Evolutionary conservation across 2,888 invertebrate species (phyloP), one percentile per base, ranked within the genome.

Genomic region (Elegia similella): DNA sequence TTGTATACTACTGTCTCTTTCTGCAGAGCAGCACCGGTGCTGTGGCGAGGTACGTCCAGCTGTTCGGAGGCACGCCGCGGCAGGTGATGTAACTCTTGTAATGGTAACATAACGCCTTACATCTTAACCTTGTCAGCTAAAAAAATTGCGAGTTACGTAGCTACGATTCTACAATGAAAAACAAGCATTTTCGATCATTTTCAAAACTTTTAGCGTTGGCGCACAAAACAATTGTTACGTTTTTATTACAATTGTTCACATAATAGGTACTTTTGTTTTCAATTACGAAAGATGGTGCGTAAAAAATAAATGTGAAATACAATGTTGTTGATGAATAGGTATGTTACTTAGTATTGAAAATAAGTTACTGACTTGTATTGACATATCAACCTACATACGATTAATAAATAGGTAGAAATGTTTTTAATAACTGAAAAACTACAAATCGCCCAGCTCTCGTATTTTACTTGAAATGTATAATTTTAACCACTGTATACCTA

Each of bases 31-130:
- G 69, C 66, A 59, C 61, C 61, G 59, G 60, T 57, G 66, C 67
- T 61, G 58, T 69, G 69, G 73, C 73, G 76, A 75, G 79, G 80
- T 76, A 77, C 82, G 80, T 80, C 84, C 87, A 88, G 88, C 89
- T 89, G 89, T 82, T 56, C 75, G 73, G 75, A 76, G 77, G 80
- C 83, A 82, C 76, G 81, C 76, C 78, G 77, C 72, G 71, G 73
- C 67, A 78, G 78, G 77, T 84, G 81, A 82, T 86, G 84, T 86
- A 86, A 86, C 82, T 67, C 75, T 75, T 77, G 79, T 82, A 83
- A 76, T 76, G 77, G 78, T 82, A 82, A 76, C 73, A 74, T 72
- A 77, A 77, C 71, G 66, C 64, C 66, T 60, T 47, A 57, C 55
- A 62, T 62, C 60, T 63, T 53, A 44, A 59, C 59, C 50, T 57